Evolutionary conservation across 2,888 invertebrate genomes (phyloP).

Genomic region (Chirona hameri): DNA sequence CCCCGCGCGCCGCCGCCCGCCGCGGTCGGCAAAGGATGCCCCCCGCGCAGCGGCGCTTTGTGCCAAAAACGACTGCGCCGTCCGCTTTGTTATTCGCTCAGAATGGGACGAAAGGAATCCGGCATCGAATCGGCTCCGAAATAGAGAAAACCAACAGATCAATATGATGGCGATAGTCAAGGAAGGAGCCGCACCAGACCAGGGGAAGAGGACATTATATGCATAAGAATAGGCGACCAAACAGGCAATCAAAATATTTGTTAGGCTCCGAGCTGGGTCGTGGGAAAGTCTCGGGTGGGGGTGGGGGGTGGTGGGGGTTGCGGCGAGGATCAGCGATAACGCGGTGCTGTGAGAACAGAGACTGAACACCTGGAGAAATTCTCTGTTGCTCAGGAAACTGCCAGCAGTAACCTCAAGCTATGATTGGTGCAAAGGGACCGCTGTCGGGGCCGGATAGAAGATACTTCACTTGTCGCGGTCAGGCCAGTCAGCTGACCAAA

Average conservation of each 20-base stretch:
- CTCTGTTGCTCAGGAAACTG: no score
- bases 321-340: no score
- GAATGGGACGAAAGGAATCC: slow-evolving; percentile 29
- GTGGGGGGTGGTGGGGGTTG: neutral
- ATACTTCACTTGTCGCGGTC: no score
- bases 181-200: neutral
- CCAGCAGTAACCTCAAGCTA: no score
- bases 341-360: no score
- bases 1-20: neutral
- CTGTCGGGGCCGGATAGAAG: no score
- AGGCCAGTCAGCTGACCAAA: no score
- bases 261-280: neutral
- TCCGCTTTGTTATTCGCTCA: neutral
- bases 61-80: slow-evolving; percentile 5
- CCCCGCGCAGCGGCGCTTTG: neutral
- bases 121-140: neutral
- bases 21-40: neutral
- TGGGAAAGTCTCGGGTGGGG: slow-evolving; percentile 2
- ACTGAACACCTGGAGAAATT: no score
- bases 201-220: neutral
- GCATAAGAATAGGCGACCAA: slow-evolving; percentile 23
- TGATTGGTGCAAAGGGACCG: no score
- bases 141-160: slow-evolving; percentile 26
- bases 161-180: neutral
- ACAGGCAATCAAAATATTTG: slow-evolving; percentile 28